These are phyloP conservation scores for Venustaconcha ellipsiformis DNA, from an alignment of 1,140 invertebrate species.

Conservation along the genomic window DNA sequence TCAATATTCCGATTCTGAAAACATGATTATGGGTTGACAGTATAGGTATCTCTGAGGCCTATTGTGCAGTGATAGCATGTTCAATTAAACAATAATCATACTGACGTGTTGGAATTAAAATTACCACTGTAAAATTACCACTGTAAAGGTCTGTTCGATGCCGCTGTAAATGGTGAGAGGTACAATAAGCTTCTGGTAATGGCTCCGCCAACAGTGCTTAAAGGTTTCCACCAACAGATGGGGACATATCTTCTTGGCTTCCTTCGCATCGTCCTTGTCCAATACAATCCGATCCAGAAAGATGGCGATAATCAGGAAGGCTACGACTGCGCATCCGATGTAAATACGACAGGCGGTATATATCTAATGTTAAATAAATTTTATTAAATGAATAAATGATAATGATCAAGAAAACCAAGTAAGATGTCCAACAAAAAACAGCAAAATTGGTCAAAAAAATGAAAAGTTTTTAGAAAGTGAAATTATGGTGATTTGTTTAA, in stretches of 20 bases:
- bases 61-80: too few species aligned
- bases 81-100: too few species aligned
- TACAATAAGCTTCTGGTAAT: slow-evolving; percentile 88
- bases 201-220: slow-evolving; percentile 81
- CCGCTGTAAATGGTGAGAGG: slow-evolving; percentile 96
- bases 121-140: slow-evolving; percentile 92
- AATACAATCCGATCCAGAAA: slow-evolving; percentile 79
- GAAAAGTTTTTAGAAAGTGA: neutral
- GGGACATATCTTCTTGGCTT: slow-evolving; percentile 59
- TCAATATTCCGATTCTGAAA: too few species aligned
- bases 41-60: too few species aligned
- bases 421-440: neutral
- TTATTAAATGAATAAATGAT: neutral
- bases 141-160: slow-evolving; percentile 96
- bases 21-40: too few species aligned
- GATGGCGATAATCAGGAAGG: slow-evolving; percentile 85
- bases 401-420: neutral
- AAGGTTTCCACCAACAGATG: slow-evolving; percentile 89
- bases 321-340: slow-evolving; percentile 84
- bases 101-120: neutral
- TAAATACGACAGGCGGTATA: slow-evolving; percentile 87
- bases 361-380: slow-evolving; percentile 29
- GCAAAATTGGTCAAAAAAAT: neutral
- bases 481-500: neutral
- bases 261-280: slow-evolving; percentile 23